Base-by-base conservation (phyloP, 1,140 invertebrate genomes). In the Trichomalopsis sarcophagae region DNA sequence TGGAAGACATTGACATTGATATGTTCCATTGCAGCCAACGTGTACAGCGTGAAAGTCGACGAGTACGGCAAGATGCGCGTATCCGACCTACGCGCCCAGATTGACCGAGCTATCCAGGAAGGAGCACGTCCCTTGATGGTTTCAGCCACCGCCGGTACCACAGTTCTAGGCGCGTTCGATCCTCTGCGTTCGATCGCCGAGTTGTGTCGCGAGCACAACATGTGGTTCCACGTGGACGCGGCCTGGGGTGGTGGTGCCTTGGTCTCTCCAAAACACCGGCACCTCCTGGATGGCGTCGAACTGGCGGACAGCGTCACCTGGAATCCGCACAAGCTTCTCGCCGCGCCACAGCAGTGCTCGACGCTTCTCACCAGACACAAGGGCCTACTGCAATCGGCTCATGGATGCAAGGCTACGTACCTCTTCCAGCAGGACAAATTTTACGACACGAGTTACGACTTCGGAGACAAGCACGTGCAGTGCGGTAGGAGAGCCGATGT, bases 361-460 rank as follows among this genome's bases (percentile, higher is more conserved):
- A 97, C 97, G 0, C 96, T 99, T 21, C 94, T 97, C 11, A 44
- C 47, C 0, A 79, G 88, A 27, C 62, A 87, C 73, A 83, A 89
- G 40, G 89, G 89, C 66, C 88, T 93, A 1, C 71, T 93, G 0
- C 90, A 93, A 66, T 89, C 90, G 7, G 93, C 93, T 0, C 96
- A 96, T 87, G 93, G 94, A 14, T 95, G 96, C 30, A 95, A 96
- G 84, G 98, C 98, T 0, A 95, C 96, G 33, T 99, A 99, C 91
- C 94, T 99, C 21, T 99, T 99, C 92, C 98, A 99, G 92, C 97
- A 98, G 90, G 98, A 99, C 91, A 99, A 99, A 93, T 98, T 98
- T 89, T 99, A 99, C 92, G 97, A 99, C 90, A 97, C 97, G 0
- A 94, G 94, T 14, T 99, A 96, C 88, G 98, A 99, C 89, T 97